Base-by-base conservation (phyloP, 1,140 invertebrate genomes). In the Wiebesia pumilae region DNA sequence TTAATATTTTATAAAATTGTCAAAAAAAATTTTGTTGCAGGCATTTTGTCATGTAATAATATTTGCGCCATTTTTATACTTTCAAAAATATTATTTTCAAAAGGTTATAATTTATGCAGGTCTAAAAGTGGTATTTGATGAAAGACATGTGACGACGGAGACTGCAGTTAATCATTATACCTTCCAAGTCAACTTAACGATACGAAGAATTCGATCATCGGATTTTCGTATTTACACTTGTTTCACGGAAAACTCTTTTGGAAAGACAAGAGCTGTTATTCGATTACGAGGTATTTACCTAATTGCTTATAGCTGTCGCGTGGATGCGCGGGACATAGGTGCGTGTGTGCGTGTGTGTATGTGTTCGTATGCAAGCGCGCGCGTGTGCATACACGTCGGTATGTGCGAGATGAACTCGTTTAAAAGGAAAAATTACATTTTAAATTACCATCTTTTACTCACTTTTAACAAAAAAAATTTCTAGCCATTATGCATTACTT, bases 151-250 rank as follows among this genome's bases (percentile, higher is more conserved):
- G 96, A 92, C 96, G 96, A 88, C 93, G 94, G 89, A 97, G 91
- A 81, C 91, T 12, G 91, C 93, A 83, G 91, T 96, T 86, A 97
- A 96, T 91, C 95, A 96, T 85, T 97, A 96, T 90, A 95, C 96
- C 67, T 94, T 96, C 89, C 95, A 95, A 90, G 96, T 97, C 94
- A 97, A 97, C 92, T 93, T 98, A 87, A 97, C 96, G 79, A 96
- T 97, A 91, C 95, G 95, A 89, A 95, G 95, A 84, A 92, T 97
- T 51, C 95, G 95, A 88, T 95, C 95, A 87, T 93, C 94, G 69
- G 97, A 97, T 91, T 97, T 96, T 89, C 96, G 96, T 6, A 95
- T 95, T 65, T 97, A 97, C 91, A 94, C 95, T 62, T 97, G 96
- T 89, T 95, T 95, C 27, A 96, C 96, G 62, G 96, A 96, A 77